These are phyloP conservation scores for Caenorhabditis panamensis DNA, from an alignment of 2,888 invertebrate species.

Conservation along the genomic window DNA sequence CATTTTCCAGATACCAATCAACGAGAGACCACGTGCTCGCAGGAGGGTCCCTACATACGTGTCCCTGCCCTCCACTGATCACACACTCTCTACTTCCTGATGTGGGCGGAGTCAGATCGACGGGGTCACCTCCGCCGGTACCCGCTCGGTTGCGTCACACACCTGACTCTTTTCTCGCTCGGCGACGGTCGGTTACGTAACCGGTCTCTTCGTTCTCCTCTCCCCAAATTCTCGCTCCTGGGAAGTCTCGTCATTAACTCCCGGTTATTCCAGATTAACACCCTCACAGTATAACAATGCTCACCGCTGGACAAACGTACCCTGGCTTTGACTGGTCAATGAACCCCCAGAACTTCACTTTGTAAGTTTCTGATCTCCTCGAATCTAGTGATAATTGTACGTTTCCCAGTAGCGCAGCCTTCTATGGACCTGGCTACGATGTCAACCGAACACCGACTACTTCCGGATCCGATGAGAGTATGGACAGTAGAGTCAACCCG, in stretches of 20 bases:
- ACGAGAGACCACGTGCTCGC: background rate
- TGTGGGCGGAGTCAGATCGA: background rate
- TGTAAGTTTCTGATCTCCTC: background rate
- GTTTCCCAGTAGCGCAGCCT: background rate
- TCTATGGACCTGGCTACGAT: background rate
- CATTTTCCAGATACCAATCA: background rate
- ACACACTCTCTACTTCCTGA: background rate
- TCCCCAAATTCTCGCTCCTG: background rate
- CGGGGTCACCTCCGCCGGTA: background rate
- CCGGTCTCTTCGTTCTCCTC: background rate
- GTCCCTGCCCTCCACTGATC: background rate
- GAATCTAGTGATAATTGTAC: background rate
- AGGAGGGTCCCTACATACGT: background rate
- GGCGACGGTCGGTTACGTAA: conserved; percentile 33
- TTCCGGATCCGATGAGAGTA: background rate
- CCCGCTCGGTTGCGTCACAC: conserved; percentile 32
- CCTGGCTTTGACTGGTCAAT: background rate
- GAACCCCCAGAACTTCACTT: background rate
- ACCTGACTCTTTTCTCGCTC: conserved; percentile 23
- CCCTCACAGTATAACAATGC: background rate
- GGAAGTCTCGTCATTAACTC: background rate
- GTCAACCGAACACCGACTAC: background rate
- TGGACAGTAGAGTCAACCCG: conserved; percentile 7
- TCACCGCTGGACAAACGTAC: background rate
- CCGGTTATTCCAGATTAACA: background rate